Percentiles rank a stretch among this genome's conserved stretches.
phyloP scores from a whole-genome alignment of 2,113 vertebrate species.

The Antennarius striatus region DNA sequence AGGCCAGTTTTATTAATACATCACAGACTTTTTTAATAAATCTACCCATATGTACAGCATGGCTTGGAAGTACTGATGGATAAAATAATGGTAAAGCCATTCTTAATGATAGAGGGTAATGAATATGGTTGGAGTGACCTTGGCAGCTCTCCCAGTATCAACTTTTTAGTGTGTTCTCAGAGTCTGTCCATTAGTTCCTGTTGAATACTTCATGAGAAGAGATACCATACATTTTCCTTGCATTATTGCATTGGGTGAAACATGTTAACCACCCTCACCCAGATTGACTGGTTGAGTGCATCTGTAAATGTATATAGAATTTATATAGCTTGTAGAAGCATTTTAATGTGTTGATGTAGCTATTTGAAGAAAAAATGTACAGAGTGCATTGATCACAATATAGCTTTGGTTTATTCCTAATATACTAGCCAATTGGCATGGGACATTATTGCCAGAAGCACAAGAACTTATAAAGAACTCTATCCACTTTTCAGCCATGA shows the following conservation, averaged over 20 bases:
- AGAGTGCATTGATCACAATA: not conserved
- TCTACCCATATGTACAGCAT: conserved; percentile 53
- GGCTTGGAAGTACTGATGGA: conserved; percentile 56
- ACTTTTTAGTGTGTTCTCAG: conserved; percentile 44
- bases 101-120: conserved; percentile 65
- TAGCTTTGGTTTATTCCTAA: not conserved
- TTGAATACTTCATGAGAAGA: conserved; percentile 13
- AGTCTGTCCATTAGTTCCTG: conserved; percentile 30
- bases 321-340: not conserved
- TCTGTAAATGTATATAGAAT: not conserved
- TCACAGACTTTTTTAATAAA: conserved; percentile 62
- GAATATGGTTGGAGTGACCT: conserved; percentile 61
- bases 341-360: not conserved
- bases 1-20: conserved; percentile 65
- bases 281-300: not conserved
- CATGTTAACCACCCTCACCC: not conserved
- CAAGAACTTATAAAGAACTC: not conserved
- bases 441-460: too few relatives aligned
- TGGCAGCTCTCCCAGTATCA: conserved; percentile 61
- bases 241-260: not conserved
- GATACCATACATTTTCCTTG: conserved; percentile 1
- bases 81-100: conserved; percentile 58
- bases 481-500: conserved; percentile 81
- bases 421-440: not conserved
- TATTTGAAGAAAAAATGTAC: not conserved